Conservation (phyloP, 2,888 invertebrate species). For the Lamellibrachia columna region DNA sequence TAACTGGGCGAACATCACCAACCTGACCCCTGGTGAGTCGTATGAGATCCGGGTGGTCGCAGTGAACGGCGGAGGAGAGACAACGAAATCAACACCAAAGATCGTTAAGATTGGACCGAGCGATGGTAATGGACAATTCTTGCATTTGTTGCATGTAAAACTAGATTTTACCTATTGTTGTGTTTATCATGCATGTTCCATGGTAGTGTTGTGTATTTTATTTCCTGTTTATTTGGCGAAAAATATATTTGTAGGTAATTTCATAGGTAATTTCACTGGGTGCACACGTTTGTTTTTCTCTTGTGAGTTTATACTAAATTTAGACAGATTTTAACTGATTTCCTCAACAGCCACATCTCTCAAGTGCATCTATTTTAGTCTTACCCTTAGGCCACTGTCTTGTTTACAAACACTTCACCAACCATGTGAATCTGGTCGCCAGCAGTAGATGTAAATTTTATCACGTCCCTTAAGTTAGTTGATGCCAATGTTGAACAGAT, state of each 20-base stretch:
- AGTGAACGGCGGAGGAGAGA: constrained; percentile 76
- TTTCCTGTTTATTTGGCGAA: background rate
- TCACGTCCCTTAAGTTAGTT: background rate
- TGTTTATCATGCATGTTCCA: background rate
- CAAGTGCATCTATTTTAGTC: background rate
- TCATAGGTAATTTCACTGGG: background rate
- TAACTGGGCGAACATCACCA: constrained; percentile 72
- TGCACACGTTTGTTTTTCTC: background rate
- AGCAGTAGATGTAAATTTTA: background rate
- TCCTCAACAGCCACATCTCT: background rate
- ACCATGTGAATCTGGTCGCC: background rate
- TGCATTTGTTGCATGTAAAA: background rate
- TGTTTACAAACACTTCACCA: background rate
- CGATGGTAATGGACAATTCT: constrained; percentile 13
- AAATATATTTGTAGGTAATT: background rate
- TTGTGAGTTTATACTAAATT: background rate
- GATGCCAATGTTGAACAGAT: background rate
- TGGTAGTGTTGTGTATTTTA: background rate
- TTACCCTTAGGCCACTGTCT: background rate
- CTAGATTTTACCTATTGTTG: background rate
- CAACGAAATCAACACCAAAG: constrained; percentile 31
- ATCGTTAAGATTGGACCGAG: constrained; percentile 29
- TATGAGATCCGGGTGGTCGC: constrained; percentile 91
- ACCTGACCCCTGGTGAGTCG: constrained; percentile 80
- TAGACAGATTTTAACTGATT: background rate